Conservation (phyloP, 2,888 invertebrate genomes). For the Tipula vernalis region DNA sequence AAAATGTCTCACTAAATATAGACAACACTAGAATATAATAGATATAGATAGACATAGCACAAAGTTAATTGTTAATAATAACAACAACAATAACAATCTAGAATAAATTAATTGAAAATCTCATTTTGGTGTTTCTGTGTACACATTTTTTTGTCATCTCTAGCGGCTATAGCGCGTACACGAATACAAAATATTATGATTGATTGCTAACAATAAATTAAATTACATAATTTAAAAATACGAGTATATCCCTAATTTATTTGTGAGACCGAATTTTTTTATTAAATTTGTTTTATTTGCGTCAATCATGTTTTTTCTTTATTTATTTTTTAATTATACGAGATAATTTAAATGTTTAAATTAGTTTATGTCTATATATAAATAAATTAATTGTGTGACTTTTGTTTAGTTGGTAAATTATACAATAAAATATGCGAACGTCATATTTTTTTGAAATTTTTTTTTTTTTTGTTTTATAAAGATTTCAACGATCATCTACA, state of each 20-base stretch:
- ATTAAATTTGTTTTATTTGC: conserved; percentile 4
- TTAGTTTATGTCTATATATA: neutral
- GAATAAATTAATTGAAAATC: neutral
- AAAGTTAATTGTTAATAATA: neutral
- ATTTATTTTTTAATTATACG: neutral
- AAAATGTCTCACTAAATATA: neutral
- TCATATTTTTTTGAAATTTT: neutral
- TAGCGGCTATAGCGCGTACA: neutral
- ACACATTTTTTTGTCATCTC: neutral
- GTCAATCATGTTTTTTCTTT: neutral
- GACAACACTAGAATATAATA: neutral
- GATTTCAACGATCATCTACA: neutral
- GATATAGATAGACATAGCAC: neutral
- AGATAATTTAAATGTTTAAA: neutral
- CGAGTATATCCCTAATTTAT: neutral
- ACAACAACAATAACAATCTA: neutral
- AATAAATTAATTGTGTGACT: neutral
- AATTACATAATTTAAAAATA: neutral
- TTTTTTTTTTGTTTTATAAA: neutral
- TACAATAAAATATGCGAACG: neutral
- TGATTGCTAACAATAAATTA: neutral
- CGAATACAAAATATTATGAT: neutral
- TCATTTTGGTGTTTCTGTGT: neutral
- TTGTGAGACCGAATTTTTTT: neutral
- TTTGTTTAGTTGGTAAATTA: neutral